Conservation (phyloP, 2,888 invertebrate genomes). For the Vesta saturnalis region DNA sequence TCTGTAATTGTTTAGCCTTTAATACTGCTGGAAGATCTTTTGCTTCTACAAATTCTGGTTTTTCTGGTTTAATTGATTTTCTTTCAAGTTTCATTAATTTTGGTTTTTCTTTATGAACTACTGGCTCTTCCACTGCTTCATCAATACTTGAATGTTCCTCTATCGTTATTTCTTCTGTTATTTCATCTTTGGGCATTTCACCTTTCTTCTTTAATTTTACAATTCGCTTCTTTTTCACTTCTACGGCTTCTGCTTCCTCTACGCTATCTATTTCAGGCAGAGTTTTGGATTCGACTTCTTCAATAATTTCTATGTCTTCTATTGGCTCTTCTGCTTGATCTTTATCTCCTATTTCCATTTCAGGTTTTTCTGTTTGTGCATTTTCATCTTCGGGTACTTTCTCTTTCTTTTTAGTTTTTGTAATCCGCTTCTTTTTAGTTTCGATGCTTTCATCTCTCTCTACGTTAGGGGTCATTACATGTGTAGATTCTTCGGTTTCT, state of each 20-base stretch:
- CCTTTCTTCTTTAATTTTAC: neutral
- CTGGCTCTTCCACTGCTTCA: conserved; percentile 25
- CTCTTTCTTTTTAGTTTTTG: neutral
- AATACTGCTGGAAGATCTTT: conserved; percentile 66
- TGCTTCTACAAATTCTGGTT: conserved; percentile 68
- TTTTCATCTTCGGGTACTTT: neutral
- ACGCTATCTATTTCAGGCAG: too few relatives aligned
- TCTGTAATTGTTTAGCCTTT: conserved; percentile 73
- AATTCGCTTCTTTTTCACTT: conserved; percentile 8
- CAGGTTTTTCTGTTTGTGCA: neutral
- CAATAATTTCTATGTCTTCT: conserved; percentile 14
- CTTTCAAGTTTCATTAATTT: conserved; percentile 23
- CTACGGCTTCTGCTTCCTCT: conserved; percentile 2
- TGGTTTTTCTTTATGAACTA: conserved; percentile 48
- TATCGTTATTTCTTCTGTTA: conserved; percentile 50
- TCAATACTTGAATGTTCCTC: neutral
- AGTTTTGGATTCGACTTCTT: too few relatives aligned
- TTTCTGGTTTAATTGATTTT: conserved; percentile 59
- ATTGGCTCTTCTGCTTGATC: neutral
- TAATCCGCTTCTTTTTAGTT: neutral
- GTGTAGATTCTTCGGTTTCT: conserved; percentile 41
- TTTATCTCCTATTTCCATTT: neutral
- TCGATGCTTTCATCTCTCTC: too few relatives aligned
- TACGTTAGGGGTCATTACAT: too few relatives aligned
- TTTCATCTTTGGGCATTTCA: conserved; percentile 34